Evolutionary conservation across 2,113 vertebrate species (phyloP).

Genomic region (Myotis davidii): DNA sequence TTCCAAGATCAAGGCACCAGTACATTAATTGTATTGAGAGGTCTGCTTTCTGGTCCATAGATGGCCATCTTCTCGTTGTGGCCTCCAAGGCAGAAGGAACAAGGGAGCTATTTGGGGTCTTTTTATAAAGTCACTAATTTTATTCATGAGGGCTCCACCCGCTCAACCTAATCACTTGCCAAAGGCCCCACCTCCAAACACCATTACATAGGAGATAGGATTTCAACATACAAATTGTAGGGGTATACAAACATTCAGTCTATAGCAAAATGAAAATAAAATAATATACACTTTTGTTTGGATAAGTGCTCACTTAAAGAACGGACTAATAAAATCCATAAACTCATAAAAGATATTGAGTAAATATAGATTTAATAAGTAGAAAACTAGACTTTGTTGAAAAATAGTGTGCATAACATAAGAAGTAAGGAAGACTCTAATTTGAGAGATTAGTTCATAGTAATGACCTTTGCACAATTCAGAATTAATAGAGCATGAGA

Average conservation of each 20-base stretch:
- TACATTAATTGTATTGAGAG: not conserved
- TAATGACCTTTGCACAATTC: not conserved
- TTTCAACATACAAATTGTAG: not conserved
- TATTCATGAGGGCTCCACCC: not conserved
- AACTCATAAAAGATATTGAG: not conserved
- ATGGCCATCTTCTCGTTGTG: not conserved
- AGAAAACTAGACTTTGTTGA: not conserved
- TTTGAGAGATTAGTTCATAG: not conserved
- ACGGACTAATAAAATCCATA: not conserved
- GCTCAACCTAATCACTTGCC: not conserved
- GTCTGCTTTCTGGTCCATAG: not conserved
- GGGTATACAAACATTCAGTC: not conserved
- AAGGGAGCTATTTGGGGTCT: not conserved
- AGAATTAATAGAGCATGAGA: not conserved
- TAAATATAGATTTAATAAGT: not conserved
- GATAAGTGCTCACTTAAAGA: not conserved
- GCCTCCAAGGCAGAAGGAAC: not conserved
- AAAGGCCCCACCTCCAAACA: not conserved
- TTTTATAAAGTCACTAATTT: not conserved
- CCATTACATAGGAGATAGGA: not conserved
- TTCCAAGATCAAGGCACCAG: not conserved
- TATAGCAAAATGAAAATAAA: conserved; percentile 2
- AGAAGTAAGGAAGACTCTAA: not conserved
- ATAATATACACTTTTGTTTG: not conserved
- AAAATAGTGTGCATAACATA: not conserved